phyloP scores from a whole-genome alignment of 2,797 vertebrate species.

The Oreochromis grahami region DNA sequence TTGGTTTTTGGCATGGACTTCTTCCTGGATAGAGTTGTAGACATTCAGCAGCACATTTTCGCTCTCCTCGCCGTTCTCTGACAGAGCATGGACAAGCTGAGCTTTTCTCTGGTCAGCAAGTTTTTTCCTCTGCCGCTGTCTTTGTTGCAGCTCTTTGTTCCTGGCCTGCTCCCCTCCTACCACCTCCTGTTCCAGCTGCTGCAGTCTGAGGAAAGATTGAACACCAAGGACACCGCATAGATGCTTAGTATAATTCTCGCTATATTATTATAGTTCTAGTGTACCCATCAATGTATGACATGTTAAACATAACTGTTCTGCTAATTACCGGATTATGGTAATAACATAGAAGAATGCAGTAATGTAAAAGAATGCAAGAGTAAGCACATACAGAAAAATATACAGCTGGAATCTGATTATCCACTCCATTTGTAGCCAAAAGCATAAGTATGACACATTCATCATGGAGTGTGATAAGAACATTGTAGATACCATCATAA shows the following conservation, averaged over 20 bases:
- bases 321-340: not conserved
- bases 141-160: conserved; percentile 85
- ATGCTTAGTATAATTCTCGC: not conserved
- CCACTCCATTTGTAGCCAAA: not conserved
- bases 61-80: conserved; percentile 75
- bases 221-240: not conserved
- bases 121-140: conserved; percentile 72
- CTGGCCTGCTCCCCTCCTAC: conserved; percentile 85
- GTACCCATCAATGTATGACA: not conserved
- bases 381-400: not conserved
- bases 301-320: not conserved
- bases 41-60: conserved; percentile 82
- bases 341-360: not conserved
- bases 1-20: conserved; percentile 83
- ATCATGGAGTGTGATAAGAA: not conserved
- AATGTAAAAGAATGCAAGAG: not conserved
- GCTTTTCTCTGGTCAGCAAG: conserved; percentile 79
- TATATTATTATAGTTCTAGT: not conserved
- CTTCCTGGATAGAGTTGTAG: conserved; percentile 88
- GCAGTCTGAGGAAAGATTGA: conserved; percentile 73
- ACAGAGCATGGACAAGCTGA: conserved; percentile 79
- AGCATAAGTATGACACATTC: not conserved
- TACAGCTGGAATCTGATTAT: not conserved
- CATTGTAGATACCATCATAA: not conserved
- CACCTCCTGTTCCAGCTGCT: conserved; percentile 86